These are phyloP conservation scores for Micromesistius poutassou DNA, from an alignment of 2,797 vertebrate species.

Conservation along the genomic window DNA sequence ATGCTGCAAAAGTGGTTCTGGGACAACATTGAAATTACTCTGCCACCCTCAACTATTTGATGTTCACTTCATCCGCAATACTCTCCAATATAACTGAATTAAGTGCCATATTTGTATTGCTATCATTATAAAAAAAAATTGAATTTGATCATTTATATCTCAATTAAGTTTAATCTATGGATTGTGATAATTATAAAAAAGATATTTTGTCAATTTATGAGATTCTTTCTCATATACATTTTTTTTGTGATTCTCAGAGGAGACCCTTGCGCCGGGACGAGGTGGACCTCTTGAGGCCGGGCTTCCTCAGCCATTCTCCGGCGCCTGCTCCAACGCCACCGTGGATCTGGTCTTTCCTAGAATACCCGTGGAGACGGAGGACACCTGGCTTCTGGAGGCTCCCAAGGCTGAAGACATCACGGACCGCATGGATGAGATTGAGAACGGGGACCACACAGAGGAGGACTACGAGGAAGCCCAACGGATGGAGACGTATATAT, in stretches of 20 bases:
- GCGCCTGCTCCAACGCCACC: background rate
- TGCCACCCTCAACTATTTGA: background rate
- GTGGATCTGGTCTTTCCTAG: conserved; percentile 31
- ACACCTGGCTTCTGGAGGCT: conserved; percentile 44
- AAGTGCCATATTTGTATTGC: background rate
- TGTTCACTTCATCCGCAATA: background rate
- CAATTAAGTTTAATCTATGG: background rate
- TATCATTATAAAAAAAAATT: background rate
- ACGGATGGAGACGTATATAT: conserved; percentile 78
- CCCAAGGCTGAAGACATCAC: conserved; percentile 4
- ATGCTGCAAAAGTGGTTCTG: background rate
- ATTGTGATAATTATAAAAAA: background rate
- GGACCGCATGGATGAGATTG: conserved; percentile 23
- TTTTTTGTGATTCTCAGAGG: conserved; percentile 54
- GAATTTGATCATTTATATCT: background rate
- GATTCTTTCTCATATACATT: background rate
- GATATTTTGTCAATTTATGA: background rate
- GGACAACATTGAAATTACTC: background rate
- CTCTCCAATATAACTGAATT: background rate
- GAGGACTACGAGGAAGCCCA: conserved; percentile 59
- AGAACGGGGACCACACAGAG: conserved; percentile 32
- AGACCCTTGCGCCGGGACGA: conserved; percentile 26
- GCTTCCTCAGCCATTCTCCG: conserved; percentile 19
- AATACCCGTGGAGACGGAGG: conserved; percentile 32
- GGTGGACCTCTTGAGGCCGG: conserved; percentile 40